Percentiles rank a stretch among this genome's conserved stretches.
Evolutionary conservation across 2,113 vertebrate species (phyloP).

Genomic region (Salvator merianae): DNA sequence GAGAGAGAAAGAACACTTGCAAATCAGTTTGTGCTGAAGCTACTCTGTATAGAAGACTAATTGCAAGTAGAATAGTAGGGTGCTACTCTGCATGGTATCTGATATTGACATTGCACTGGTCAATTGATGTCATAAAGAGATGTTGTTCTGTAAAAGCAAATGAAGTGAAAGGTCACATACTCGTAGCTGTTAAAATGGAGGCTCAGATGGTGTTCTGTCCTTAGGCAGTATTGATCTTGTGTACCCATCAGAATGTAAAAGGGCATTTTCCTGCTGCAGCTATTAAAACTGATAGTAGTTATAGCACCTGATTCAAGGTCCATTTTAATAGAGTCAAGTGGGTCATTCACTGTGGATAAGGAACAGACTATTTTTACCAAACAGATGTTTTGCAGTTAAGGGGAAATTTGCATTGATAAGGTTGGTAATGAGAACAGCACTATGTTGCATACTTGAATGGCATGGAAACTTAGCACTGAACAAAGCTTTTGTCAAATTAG

Average conservation of each 20-base stretch:
- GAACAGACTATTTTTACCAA: too few relatives aligned
- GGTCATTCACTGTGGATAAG: too few relatives aligned
- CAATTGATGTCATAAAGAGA: neutral
- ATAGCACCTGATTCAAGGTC: neutral
- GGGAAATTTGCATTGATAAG: too few relatives aligned
- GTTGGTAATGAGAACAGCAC: too few relatives aligned
- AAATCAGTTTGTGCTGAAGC: neutral
- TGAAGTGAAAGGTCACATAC: neutral
- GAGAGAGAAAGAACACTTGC: neutral
- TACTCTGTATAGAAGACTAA: neutral
- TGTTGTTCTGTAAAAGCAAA: neutral
- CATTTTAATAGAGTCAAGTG: too few relatives aligned
- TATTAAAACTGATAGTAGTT: conserved; percentile 20
- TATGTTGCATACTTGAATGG: too few relatives aligned
- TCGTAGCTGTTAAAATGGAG: neutral
- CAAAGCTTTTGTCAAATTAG: neutral
- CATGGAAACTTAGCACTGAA: too few relatives aligned
- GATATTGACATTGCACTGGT: neutral
- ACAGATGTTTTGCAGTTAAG: too few relatives aligned
- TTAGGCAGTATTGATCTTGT: neutral
- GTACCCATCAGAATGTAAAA: conserved; percentile 9
- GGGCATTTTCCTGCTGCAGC: conserved; percentile 13
- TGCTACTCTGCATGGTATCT: neutral
- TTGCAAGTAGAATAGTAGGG: too few relatives aligned
- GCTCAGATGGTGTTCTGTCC: neutral